phyloP scores from a whole-genome alignment of 2,888 invertebrate species.

The Hydroisotoma schaefferi region DNA sequence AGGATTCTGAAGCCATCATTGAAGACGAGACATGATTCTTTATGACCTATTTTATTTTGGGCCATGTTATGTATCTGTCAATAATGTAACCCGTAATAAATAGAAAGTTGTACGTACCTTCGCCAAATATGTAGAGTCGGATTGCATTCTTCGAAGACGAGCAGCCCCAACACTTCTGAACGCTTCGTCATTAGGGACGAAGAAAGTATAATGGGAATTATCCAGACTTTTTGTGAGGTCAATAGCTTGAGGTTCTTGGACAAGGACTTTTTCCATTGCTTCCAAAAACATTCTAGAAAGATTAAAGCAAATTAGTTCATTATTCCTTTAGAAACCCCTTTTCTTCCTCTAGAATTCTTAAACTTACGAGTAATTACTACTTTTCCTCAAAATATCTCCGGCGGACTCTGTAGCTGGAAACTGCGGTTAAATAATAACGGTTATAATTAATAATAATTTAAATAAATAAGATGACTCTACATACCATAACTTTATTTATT shows the following conservation, averaged over 20 bases:
- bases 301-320: no score
- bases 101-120: constrained; percentile 50
- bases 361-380: constrained; percentile 54
- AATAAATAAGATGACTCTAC: no score
- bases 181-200: constrained; percentile 66
- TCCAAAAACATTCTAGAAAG: constrained; percentile 52
- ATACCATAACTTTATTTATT: constrained; percentile 55
- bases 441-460: no score
- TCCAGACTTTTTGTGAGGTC: constrained; percentile 47
- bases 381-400: constrained; percentile 52
- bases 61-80: no score
- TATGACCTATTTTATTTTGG: constrained; percentile 51
- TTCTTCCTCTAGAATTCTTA: no score
- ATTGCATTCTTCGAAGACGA: constrained; percentile 50
- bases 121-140: constrained; percentile 50
- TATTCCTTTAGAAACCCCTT: no score
- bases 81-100: no score
- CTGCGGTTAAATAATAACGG: no score
- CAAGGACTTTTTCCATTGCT: constrained; percentile 51
- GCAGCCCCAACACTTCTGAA: constrained; percentile 59
- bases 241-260: constrained; percentile 49
- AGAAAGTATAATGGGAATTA: constrained; percentile 59
- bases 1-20: constrained; percentile 54
- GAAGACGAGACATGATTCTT: constrained; percentile 55
- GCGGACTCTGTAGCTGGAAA: constrained; percentile 53